Evolutionary conservation across 2,888 invertebrate species (phyloP).

Genomic region (Eupithecia vulgata): DNA sequence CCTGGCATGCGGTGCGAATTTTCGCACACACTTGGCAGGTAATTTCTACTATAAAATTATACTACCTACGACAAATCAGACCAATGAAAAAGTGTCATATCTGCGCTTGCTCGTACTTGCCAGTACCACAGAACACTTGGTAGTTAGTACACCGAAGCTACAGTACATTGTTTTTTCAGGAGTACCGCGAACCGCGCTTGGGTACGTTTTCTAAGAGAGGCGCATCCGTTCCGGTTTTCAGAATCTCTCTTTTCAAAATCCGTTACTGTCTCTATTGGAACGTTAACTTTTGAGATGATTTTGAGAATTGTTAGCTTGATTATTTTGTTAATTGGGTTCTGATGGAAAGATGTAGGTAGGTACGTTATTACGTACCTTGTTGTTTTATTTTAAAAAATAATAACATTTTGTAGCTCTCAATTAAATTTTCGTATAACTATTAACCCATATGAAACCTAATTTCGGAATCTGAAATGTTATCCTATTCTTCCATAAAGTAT

Average conservation of each 20-base stretch:
- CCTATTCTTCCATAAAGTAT: too few relatives aligned
- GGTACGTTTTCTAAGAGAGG: slow-evolving; percentile 23
- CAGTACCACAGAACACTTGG: not conserved
- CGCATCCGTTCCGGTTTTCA: slow-evolving; percentile 9
- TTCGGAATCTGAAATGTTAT: too few relatives aligned
- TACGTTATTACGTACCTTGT: too few relatives aligned
- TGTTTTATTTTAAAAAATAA: too few relatives aligned
- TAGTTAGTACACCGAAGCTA: slow-evolving; percentile 4
- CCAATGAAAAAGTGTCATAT: not conserved
- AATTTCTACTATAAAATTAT: too few relatives aligned
- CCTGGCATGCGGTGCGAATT: not conserved
- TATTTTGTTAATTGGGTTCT: not conserved
- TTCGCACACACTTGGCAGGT: not conserved
- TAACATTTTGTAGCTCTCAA: too few relatives aligned
- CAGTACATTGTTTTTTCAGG: slow-evolving; percentile 18
- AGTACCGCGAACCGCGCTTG: slow-evolving; percentile 21
- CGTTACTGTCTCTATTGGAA: not conserved
- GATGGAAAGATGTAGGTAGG: not conserved
- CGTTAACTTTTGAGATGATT: not conserved
- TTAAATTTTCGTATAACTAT: too few relatives aligned
- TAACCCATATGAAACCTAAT: too few relatives aligned
- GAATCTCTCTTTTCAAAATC: too few relatives aligned
- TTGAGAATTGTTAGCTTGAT: not conserved
- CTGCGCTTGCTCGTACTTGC: not conserved
- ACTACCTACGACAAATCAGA: not conserved